Base-by-base conservation (phyloP, 2,113 vertebrate genomes). In the Nycticebus coucang region DNA sequence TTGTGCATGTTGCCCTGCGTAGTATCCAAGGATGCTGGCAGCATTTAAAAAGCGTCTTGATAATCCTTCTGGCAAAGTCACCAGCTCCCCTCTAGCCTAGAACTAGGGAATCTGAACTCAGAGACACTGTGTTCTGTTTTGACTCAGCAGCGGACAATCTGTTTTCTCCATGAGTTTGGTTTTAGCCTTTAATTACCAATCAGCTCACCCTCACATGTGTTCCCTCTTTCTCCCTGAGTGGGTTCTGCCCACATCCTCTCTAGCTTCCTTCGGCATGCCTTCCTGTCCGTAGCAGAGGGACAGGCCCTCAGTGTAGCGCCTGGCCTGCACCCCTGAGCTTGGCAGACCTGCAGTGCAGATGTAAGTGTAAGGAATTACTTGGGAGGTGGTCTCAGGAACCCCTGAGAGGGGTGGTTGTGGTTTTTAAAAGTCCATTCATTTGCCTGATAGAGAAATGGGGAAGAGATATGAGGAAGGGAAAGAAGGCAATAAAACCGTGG, bases 31-130 rank as follows among this genome's bases (percentile, higher is more conserved):
- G 77, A 95, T 79, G 57, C 78, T 91, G 88, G 80, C 14, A 83
- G 77, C 22, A 53, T 71, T 77, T 83, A 69, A 66, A 78, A 94
- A 93, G 80, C 78, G 79, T 59, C 37, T 94, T 89, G 97, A 95
- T 90, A 87, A 96, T 96, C 66, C 69, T 89, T 95, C 11, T 68
- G 45, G 78, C 78, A 93, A 77, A 80, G 66, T 75, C 75, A 28
- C 79, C 95, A 90, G 94, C 80, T 3, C 91, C 72, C 62, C 88
- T 88, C 66, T 80, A 60, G 83, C 79, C 92, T 75, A 60, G 79
- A 59, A 84, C 8, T 77, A 69, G 53, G 24, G 8, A 60, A 26
- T 87, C 53, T 83, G 91, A 84, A 64, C 89, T 57, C 2, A 11
- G 74, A 72, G 57, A 92, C 69, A 35, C 22, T 59, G 33, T 89